phyloP scores from a whole-genome alignment of 1,140 invertebrate species.

The Drosophila littoralis region DNA sequence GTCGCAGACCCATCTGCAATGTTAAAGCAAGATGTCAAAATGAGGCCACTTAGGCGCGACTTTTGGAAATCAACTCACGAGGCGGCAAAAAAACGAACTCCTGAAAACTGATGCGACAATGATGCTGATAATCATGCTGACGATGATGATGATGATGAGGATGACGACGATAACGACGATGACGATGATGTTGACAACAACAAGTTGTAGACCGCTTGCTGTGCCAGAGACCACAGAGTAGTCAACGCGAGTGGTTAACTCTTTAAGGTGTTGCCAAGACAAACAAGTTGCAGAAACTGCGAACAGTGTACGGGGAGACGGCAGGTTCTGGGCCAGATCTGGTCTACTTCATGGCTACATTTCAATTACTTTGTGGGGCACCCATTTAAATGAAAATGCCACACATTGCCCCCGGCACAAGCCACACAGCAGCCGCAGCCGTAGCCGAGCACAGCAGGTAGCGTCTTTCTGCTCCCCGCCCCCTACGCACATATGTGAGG shows the following conservation, averaged over 20 bases:
- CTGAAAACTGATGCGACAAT: conserved; percentile 45
- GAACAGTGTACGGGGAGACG: not conserved
- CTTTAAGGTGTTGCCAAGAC: conserved; percentile 79
- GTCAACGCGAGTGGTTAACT: conserved; percentile 58
- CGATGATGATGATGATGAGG: conserved; percentile 18
- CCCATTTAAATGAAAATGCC: conserved; percentile 81
- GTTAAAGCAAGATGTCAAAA: conserved; percentile 72
- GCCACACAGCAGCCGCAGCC: conserved; percentile 29
- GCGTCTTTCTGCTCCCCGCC: not conserved
- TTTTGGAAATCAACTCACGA: conserved; percentile 69
- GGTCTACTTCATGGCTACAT: conserved; percentile 62
- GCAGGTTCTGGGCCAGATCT: conserved; percentile 2
- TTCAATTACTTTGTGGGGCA: conserved; percentile 79
- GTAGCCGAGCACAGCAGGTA: conserved; percentile 43
- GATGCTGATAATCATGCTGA: conserved; percentile 34
- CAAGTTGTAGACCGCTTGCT: conserved; percentile 70
- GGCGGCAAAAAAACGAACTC: conserved; percentile 47
- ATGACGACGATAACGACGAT: conserved; percentile 34
- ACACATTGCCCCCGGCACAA: conserved; percentile 70
- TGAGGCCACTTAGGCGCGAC: conserved; percentile 79
- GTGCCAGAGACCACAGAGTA: conserved; percentile 35
- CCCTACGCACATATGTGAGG: conserved; percentile 41
- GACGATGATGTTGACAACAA: conserved; percentile 21
- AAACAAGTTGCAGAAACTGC: conserved; percentile 62
- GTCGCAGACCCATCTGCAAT: conserved; percentile 5